These are phyloP conservation scores for Cerastis leucographa DNA, from an alignment of 2,888 invertebrate genomes.

Conservation along the genomic window DNA sequence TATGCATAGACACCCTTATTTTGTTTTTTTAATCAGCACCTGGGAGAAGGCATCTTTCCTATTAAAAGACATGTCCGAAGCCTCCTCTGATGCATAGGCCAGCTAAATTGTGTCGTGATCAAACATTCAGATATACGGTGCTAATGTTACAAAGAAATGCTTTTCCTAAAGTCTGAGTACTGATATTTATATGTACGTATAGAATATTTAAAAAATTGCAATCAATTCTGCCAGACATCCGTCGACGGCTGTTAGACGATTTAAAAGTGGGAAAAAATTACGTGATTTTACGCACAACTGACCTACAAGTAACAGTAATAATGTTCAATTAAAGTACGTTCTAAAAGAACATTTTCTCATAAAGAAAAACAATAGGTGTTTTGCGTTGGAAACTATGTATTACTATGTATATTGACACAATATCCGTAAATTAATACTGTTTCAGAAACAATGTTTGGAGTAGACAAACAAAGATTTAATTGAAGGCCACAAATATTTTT, in stretches of 20 bases:
- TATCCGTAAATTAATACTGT: neutral
- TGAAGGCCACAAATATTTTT: conserved; percentile 10
- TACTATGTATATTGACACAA: neutral
- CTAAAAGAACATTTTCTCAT: neutral
- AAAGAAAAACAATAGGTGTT: neutral
- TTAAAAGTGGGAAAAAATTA: neutral
- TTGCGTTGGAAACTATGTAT: neutral
- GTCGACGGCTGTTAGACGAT: neutral
- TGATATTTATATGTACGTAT: too few species aligned
- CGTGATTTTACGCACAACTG: neutral
- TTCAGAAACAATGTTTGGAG: conserved; percentile 1
- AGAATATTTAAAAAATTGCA: neutral
- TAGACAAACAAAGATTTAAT: neutral
- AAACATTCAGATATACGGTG: neutral
- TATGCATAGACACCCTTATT: neutral
- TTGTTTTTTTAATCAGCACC: too few species aligned
- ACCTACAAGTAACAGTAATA: neutral
- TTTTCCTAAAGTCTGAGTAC: too few species aligned
- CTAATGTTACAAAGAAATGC: too few species aligned
- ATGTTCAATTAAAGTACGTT: neutral
- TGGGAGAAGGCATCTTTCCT: too few species aligned
- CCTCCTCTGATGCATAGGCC: neutral
- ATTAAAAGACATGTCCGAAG: too few species aligned
- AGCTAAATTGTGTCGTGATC: neutral
- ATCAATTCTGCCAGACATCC: neutral